These are phyloP conservation scores for Callorhinus ursinus DNA, from an alignment of 2,113 vertebrate genomes.

Conservation along the genomic window DNA sequence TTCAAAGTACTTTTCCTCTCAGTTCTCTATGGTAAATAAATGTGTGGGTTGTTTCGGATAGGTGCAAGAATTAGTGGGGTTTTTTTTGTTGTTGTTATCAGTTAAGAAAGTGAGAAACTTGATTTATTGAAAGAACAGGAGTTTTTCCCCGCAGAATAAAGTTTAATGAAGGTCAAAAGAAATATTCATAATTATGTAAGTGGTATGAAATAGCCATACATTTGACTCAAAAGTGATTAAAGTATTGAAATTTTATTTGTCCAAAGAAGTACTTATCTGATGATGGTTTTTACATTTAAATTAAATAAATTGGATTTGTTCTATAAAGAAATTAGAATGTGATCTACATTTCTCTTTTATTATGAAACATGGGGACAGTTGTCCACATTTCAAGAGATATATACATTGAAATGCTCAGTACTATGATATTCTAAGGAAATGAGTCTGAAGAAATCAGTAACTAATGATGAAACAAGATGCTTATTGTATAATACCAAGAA, in stretches of 20 bases:
- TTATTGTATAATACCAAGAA: not conserved
- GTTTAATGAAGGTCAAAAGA: constrained; percentile 25
- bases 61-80: not conserved
- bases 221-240: constrained; percentile 2
- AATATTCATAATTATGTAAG: not conserved
- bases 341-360: not conserved
- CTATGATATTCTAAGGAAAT: not conserved
- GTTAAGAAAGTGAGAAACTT: constrained; percentile 48
- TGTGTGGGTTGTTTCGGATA: not conserved
- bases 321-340: not conserved
- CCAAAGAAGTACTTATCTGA: not conserved
- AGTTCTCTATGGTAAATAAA: constrained; percentile 33
- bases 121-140: not conserved
- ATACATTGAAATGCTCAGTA: not conserved
- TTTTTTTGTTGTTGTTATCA: not conserved
- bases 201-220: not conserved
- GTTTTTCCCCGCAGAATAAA: not conserved
- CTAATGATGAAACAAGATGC: not conserved
- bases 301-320: constrained; percentile 34
- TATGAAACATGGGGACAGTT: not conserved
- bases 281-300: not conserved
- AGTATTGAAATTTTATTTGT: not conserved
- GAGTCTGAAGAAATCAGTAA: not conserved
- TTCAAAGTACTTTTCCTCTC: not conserved
- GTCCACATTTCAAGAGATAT: not conserved